A percentile compares a stretch with the other conserved stretches of the same genome.
Evolutionary conservation across 2,113 vertebrate species (phyloP).

Genomic region (Myanophis thanlyinensis): DNA sequence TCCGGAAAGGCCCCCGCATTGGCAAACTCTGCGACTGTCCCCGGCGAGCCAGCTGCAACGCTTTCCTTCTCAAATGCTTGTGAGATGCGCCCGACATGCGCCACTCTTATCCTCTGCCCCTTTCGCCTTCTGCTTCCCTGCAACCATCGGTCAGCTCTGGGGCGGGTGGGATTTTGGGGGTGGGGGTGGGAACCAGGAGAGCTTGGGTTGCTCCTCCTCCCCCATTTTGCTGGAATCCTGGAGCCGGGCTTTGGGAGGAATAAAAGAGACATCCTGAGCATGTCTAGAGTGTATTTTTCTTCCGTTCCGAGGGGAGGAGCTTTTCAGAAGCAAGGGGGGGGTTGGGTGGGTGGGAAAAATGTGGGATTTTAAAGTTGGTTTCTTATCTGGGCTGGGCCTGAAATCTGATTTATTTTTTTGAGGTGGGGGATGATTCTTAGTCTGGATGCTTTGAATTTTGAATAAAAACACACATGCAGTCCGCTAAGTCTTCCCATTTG

Average conservation of each 20-base stretch:
- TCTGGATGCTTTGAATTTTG: not conserved
- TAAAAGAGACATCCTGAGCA: slow-evolving; percentile 14
- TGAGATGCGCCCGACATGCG: slow-evolving; percentile 34
- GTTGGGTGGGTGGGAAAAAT: too few relatives aligned
- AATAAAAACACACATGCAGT: not conserved
- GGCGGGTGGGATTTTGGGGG: too few relatives aligned
- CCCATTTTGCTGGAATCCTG: not conserved
- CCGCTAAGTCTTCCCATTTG: not conserved
- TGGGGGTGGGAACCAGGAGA: not conserved
- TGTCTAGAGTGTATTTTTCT: not conserved
- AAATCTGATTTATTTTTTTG: not conserved
- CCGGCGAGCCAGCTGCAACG: slow-evolving; percentile 75
- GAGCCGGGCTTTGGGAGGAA: not conserved
- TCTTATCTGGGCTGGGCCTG: not conserved
- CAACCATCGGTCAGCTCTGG: not conserved
- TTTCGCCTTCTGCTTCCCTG: not conserved
- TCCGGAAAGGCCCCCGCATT: slow-evolving; percentile 79
- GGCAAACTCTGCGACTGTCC: slow-evolving; percentile 81
- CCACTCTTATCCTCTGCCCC: fast-evolving
- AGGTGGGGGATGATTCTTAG: not conserved
- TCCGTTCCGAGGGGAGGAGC: not conserved
- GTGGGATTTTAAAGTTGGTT: too few relatives aligned
- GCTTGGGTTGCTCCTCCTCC: not conserved
- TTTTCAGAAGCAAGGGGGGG: not conserved
- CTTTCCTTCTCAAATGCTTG: slow-evolving; percentile 81